Evolutionary conservation across 1,140 invertebrate species (phyloP).

Genomic region (Polyergus mexicanus): DNA sequence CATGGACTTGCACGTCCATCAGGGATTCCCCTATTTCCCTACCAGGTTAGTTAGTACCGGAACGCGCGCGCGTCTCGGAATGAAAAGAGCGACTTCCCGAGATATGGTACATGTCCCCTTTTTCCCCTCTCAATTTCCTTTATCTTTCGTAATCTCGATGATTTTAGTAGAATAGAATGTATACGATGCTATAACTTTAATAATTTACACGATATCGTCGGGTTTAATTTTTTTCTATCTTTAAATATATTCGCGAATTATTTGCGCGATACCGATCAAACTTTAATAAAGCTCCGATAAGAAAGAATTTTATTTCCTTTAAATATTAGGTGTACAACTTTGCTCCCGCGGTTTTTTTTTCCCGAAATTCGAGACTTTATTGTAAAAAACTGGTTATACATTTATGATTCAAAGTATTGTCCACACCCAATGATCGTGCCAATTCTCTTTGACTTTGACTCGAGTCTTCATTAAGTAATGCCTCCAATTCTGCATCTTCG

Average conservation of each 20-base stretch:
- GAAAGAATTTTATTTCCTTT: not conserved
- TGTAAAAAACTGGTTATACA: no score
- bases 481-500: no score
- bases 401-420: no score
- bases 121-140: not conserved
- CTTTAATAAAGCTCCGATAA: not conserved
- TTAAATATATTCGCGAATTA: not conserved
- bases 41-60: slow-evolving; percentile 89
- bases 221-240: not conserved
- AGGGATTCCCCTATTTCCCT: slow-evolving; percentile 94
- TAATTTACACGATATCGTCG: not conserved
- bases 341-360: no score
- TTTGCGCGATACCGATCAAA: not conserved
- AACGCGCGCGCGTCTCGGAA: not conserved
- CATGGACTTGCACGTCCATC: slow-evolving; percentile 95
- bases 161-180: not conserved
- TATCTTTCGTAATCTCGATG: not conserved
- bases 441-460: no score
- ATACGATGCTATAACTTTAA: not conserved
- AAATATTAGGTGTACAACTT: no score
- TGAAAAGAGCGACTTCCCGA: not conserved
- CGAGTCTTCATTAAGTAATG: no score
- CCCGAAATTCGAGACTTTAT: no score
- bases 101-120: no score
- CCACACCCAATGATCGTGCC: no score